Percentiles rank a stretch among this genome's conserved stretches.
Conservation (phyloP, 2,888 invertebrate genomes). For the Phyto melanocephala region DNA sequence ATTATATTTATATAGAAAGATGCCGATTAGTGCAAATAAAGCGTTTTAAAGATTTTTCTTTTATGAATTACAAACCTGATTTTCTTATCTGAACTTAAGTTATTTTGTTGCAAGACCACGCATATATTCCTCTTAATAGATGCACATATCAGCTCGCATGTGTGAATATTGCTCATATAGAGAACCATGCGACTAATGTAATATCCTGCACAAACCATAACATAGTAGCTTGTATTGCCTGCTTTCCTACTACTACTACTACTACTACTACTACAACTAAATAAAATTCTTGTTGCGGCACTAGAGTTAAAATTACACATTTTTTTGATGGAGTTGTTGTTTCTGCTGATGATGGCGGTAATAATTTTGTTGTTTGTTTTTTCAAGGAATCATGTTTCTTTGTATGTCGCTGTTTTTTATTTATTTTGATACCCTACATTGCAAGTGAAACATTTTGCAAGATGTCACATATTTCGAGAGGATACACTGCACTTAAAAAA, state of each 20-base stretch:
- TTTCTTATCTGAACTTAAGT: too few species aligned
- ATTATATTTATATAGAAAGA: too few species aligned
- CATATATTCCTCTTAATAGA: too few species aligned
- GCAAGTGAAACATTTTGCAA: too few species aligned
- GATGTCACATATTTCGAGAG: too few species aligned
- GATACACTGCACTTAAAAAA: too few species aligned
- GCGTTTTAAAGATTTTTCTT: too few species aligned
- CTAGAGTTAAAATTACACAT: constrained; percentile 6
- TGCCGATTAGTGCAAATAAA: too few species aligned
- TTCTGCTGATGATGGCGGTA: constrained; percentile 47
- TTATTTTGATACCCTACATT: background rate
- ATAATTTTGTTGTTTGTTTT: constrained; percentile 48
- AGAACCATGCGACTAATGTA: constrained; percentile 37
- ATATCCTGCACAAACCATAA: constrained; percentile 46
- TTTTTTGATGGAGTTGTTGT: constrained; percentile 8
- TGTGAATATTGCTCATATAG: too few species aligned
- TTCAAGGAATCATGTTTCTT: constrained; percentile 19
- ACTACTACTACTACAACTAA: background rate
- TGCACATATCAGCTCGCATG: too few species aligned
- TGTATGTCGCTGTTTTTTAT: background rate
- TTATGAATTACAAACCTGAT: too few species aligned
- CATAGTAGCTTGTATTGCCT: background rate
- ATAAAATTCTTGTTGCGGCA: background rate
- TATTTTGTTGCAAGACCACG: too few species aligned
- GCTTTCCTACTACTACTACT: background rate